Conservation (phyloP, 23 tunicate species). For the Oikopleura dioica region DNA sequence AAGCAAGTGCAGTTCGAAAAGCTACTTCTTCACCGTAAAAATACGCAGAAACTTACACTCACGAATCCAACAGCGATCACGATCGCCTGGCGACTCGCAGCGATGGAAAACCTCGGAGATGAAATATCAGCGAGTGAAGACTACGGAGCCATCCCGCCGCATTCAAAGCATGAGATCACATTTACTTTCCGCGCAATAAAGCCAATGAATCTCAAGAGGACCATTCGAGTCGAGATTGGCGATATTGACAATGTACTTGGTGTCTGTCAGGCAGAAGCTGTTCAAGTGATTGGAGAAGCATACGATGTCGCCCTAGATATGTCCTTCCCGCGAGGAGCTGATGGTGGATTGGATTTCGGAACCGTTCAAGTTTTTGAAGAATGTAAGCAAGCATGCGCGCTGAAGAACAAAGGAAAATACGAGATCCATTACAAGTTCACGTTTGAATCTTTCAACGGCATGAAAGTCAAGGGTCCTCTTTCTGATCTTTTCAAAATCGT, state of each 20-base stretch:
- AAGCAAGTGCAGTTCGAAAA: not conserved
- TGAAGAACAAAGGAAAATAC: slow-evolving; percentile 85
- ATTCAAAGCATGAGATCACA: slow-evolving; percentile 44
- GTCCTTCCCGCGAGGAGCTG: slow-evolving; percentile 94
- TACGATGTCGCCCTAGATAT: slow-evolving; percentile 92
- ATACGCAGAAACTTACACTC: slow-evolving; percentile 39
- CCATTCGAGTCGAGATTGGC: slow-evolving; percentile 46
- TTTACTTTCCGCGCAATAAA: slow-evolving; percentile 73
- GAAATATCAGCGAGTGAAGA: slow-evolving; percentile 72
- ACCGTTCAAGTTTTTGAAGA: slow-evolving; percentile 72
- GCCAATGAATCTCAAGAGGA: slow-evolving; percentile 65
- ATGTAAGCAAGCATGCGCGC: slow-evolving; percentile 68
- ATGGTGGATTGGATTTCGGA: slow-evolving; percentile 91
- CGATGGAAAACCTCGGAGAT: slow-evolving; percentile 97
- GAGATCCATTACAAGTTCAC: slow-evolving; percentile 57
- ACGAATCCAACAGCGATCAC: slow-evolving; percentile 73
- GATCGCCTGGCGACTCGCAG: slow-evolving; percentile 71
- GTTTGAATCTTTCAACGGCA: not conserved
- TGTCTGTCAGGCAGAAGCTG: slow-evolving; percentile 45
- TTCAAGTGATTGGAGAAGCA: slow-evolving; percentile 75
- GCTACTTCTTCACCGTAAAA: slow-evolving; percentile 44
- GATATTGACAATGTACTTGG: not conserved
- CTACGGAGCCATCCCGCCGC: slow-evolving; percentile 35
- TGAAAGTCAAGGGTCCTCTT: slow-evolving; percentile 16
- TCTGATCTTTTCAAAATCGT: slow-evolving; percentile 49